Conservation (phyloP, 2,797 vertebrate species). For the Octomys mimax region DNA sequence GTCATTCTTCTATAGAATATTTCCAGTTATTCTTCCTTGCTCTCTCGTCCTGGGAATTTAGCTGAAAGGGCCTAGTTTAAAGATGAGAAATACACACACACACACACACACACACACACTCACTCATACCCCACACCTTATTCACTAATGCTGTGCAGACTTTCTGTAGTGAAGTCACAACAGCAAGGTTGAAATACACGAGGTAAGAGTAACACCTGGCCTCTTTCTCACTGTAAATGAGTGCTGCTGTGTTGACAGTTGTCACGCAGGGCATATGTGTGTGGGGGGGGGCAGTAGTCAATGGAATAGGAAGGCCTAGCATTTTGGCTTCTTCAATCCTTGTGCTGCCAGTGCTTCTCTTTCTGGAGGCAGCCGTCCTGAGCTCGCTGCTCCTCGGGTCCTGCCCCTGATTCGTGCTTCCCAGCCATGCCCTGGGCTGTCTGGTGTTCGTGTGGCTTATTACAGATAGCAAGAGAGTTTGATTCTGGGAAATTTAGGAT, state of each 20-base stretch:
- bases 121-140: not conserved
- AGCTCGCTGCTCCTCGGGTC: not conserved
- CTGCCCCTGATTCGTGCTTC: not conserved
- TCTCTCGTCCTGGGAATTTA: not conserved
- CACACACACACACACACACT: not conserved
- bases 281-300: not conserved
- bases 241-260: not conserved
- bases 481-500: no score
- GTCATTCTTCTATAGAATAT: not conserved
- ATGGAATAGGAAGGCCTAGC: not conserved
- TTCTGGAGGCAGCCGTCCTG: not conserved
- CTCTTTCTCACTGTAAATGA: not conserved
- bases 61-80: not conserved
- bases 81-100: not conserved
- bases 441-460: not conserved
- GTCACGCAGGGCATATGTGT: not conserved
- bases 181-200: not conserved
- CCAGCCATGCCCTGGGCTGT: accelerated
- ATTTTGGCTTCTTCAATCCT: not conserved
- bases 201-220: not conserved
- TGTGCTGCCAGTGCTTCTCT: not conserved
- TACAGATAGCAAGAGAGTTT: not conserved
- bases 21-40: not conserved
- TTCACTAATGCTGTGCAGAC: not conserved
- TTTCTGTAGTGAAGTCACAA: not conserved